Base-by-base conservation (phyloP, 2,888 invertebrate species). In the Chorisops tibialis region DNA sequence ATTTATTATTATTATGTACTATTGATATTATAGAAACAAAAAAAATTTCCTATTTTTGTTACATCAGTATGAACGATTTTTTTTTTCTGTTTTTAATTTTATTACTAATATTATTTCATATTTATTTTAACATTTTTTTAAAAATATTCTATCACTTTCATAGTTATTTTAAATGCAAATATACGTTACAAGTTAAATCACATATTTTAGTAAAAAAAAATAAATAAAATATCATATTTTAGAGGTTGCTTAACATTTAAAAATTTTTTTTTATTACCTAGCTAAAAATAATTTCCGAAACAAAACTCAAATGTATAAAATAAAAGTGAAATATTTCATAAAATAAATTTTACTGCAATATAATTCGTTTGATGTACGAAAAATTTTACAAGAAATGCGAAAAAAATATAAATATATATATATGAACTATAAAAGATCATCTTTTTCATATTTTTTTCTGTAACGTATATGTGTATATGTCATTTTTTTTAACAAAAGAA, bases 391-490 rank as follows among this genome's bases (percentile, higher is more conserved):
- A n/a, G 21, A 47, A 43, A 21, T 48, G 21, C 18, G 6, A 49
- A 35, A 38, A 50, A 41, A n/a, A 47, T 45, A 2, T 18, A 2
- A 11, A 16, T 16, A 41, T 2, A 41, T 41, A 41, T 2, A 59
- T 45, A 59, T 30, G 37, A 9, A 3, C 21, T 48, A 47, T 59
- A 59, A 48, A 48, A 48, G 19, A 38, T 43, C 37, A 48, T 59
- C 47, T 37, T 22, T 30, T 48, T 21, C 35, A 48, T 45, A 59
- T 47, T n/a, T 9, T 43, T 56, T 59, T 35, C 48, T 41, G 65
- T 65, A 63, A 65, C 65, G 65, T 65, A 65, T 65, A 63, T 63
- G 56, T 63, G 65, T 65, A n/a, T n/a, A 63, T 62, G 21, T 63
- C 50, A 52, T 63, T n/a, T 45, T 58, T n/a, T 58, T 59, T 6